These are phyloP conservation scores for Dascyllus trimaculatus DNA, from an alignment of 2,113 vertebrate species.

Conservation along the genomic window DNA sequence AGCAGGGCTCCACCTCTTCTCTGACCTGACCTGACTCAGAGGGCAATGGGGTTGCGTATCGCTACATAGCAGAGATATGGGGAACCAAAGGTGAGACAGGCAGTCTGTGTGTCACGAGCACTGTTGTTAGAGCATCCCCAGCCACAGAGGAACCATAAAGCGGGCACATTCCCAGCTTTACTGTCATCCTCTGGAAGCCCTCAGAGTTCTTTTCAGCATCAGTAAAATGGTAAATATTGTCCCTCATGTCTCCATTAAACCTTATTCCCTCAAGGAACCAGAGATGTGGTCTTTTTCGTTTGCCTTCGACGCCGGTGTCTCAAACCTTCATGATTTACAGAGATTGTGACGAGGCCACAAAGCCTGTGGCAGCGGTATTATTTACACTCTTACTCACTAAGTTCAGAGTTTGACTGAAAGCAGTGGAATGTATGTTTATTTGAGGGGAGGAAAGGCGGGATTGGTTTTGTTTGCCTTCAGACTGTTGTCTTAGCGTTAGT, in stretches of 20 bases:
- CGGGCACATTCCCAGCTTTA: slow-evolving; percentile 64
- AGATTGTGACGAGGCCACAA: slow-evolving; percentile 56
- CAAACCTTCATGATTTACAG: slow-evolving; percentile 67
- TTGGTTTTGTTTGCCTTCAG: slow-evolving; percentile 72
- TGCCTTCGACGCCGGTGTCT: slow-evolving; percentile 34
- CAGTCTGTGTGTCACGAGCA: slow-evolving; percentile 46
- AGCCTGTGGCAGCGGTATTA: slow-evolving; percentile 12
- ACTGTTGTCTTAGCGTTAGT: slow-evolving; percentile 76
- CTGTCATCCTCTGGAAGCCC: slow-evolving; percentile 32
- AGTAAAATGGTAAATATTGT: slow-evolving; percentile 75
- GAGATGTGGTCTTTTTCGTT: slow-evolving; percentile 30
- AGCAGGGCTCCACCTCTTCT: slow-evolving; percentile 41
- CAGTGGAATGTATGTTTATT: slow-evolving; percentile 74
- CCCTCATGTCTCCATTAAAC: slow-evolving; percentile 59
- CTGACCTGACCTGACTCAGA: slow-evolving; percentile 52
- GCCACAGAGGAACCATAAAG: slow-evolving; percentile 51
- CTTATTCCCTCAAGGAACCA: slow-evolving; percentile 8
- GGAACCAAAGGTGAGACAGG: slow-evolving; percentile 63
- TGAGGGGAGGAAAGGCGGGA: slow-evolving; percentile 59
- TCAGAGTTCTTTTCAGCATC: slow-evolving; percentile 45
- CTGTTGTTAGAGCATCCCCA: slow-evolving; percentile 29
- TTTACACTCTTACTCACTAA: slow-evolving; percentile 60
- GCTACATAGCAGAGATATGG: slow-evolving; percentile 19
- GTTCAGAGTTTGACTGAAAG: slow-evolving; percentile 48
- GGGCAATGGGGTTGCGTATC: slow-evolving; percentile 45